These are phyloP conservation scores for Megaptera novaeangliae DNA, from an alignment of 2,113 vertebrate genomes.

Conservation along the genomic window DNA sequence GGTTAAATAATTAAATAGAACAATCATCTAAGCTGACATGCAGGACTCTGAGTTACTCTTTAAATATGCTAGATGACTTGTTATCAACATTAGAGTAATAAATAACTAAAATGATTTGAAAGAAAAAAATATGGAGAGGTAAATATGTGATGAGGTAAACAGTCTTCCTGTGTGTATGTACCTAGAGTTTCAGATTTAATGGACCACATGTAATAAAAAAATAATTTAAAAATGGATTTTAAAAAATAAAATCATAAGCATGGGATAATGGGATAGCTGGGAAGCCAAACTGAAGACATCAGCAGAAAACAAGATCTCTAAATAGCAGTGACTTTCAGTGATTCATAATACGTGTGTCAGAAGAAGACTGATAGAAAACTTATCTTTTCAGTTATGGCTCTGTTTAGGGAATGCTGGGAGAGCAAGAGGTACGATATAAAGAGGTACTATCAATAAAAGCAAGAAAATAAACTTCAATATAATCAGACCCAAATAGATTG, in stretches of 20 bases:
- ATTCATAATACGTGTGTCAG: no score
- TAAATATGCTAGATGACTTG: not conserved
- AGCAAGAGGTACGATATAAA: not conserved
- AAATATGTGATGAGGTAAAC: not conserved
- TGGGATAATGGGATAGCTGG: not conserved
- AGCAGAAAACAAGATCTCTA: not conserved
- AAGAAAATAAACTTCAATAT: not conserved
- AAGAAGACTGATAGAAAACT: not conserved
- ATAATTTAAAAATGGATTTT: rapidly evolving
- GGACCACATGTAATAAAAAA: not conserved
- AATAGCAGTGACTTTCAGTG: not conserved
- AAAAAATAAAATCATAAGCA: not conserved
- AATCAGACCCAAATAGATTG: not conserved
- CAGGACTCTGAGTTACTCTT: not conserved
- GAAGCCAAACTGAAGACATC: not conserved
- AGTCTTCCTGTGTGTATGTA: not conserved
- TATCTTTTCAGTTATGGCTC: not conserved
- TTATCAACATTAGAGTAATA: not conserved
- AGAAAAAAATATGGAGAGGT: not conserved
- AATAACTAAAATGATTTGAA: not conserved
- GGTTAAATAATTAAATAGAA: not conserved
- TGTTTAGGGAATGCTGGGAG: not conserved
- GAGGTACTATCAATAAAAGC: not conserved
- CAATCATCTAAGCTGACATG: not conserved
- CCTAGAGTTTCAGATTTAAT: not conserved